Conservation (phyloP, 2,797 vertebrate genomes). For the Morus bassanus region DNA sequence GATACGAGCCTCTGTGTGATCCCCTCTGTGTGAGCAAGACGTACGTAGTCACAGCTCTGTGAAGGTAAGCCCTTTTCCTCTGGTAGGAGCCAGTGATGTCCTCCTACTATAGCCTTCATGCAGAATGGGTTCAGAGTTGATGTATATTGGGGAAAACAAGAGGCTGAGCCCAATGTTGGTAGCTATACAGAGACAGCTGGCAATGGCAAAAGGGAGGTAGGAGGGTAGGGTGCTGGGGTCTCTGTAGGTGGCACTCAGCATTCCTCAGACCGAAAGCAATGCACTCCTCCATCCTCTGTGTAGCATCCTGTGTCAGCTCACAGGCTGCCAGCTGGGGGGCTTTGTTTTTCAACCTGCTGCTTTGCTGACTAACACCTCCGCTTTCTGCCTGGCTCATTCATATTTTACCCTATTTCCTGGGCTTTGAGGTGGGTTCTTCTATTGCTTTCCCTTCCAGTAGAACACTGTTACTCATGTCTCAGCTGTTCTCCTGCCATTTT, state of each 20-base stretch:
- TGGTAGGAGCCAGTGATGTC: not conserved
- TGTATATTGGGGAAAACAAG: not conserved
- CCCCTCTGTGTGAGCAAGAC: not conserved
- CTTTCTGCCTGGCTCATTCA: constrained; percentile 62
- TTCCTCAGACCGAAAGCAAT: not conserved
- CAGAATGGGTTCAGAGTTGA: not conserved
- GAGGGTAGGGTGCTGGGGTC: not conserved
- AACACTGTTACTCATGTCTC: constrained; percentile 9
- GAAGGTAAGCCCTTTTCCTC: constrained; percentile 43
- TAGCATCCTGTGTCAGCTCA: not conserved
- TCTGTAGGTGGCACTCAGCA: not conserved
- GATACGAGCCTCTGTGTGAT: not conserved
- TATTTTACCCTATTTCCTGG: constrained; percentile 54
- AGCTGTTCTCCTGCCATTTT: constrained; percentile 26
- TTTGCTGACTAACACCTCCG: constrained; percentile 69
- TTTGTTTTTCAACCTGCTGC: not conserved
- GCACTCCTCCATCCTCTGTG: not conserved
- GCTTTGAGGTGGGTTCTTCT: constrained; percentile 62
- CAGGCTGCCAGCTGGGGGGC: not conserved
- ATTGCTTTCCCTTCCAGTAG: constrained; percentile 29
- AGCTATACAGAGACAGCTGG: not conserved
- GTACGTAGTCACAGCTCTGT: not conserved
- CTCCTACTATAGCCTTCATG: not conserved
- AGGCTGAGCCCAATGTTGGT: not conserved
- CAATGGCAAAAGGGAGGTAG: not conserved